These are phyloP conservation scores for Hippocampus kuda DNA, from an alignment of 2,797 vertebrate genomes.

Conservation along the genomic window DNA sequence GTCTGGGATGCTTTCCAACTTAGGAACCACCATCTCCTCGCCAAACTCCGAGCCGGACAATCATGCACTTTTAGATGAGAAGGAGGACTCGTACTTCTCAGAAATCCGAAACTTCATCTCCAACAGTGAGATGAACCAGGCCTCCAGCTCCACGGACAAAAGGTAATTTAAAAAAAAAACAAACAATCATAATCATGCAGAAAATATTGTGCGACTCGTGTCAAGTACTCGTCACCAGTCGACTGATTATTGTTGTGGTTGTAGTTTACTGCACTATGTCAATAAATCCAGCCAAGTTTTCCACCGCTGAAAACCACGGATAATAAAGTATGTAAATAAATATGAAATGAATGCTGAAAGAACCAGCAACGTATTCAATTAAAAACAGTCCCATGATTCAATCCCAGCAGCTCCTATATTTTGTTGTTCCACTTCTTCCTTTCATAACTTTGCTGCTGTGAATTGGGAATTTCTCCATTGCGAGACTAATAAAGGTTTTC, in stretches of 20 bases:
- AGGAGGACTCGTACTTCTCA: conserved; percentile 97
- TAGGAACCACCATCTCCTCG: conserved; percentile 91
- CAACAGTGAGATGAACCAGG: conserved; percentile 91
- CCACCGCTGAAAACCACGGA: neutral
- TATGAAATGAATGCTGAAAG: neutral
- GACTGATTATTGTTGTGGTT: neutral
- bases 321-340: neutral
- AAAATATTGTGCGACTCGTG: neutral
- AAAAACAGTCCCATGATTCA: neutral
- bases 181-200: conserved; percentile 10
- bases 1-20: conserved; percentile 87
- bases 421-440: too few relatives aligned
- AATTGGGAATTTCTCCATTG: too few relatives aligned
- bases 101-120: conserved; percentile 99
- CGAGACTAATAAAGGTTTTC: too few relatives aligned
- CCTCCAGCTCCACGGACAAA: conserved; percentile 82
- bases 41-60: conserved; percentile 97
- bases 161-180: conserved; percentile 63
- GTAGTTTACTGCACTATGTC: neutral
- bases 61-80: conserved; percentile 99
- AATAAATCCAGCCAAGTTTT: neutral
- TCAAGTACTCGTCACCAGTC: neutral
- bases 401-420: too few relatives aligned
- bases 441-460: too few relatives aligned
- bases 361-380: neutral